Base-by-base conservation (phyloP, 2,113 vertebrate species). In the Hyaena hyaena region DNA sequence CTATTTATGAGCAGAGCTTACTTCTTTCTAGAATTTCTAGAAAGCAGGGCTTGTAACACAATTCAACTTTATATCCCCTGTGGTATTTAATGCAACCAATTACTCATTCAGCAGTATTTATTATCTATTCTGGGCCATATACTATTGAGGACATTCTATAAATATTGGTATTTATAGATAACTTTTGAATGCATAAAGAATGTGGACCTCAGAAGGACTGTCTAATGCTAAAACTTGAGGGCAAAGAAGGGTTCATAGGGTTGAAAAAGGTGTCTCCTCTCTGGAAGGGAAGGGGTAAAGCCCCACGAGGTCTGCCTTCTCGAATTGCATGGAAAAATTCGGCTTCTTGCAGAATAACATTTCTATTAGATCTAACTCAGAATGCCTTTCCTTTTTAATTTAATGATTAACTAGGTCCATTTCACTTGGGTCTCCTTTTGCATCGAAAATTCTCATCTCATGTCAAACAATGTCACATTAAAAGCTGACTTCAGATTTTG, bases 401-500 rank as follows among this genome's bases (percentile, higher is more conserved):
- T 89, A 91, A 82, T 84, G 80, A 87, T 96, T 79, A 73, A 89
- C 82, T 68, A 65, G 33, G 35, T 81, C 63, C 95, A 50, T 80
- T 87, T 82, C 71, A n/a, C 63, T 33, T 93, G 17, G n/a, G 16
- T 82, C 71, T 92, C 74, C 17, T 79, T 69, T 74, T 69, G 19
- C 21, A 39, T 79, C 86, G 81, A 10, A 93, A 97, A 93, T 95
- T 85, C 43, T 93, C 35, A 16, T 39, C 43, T 93, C 35, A 16
- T n/a, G 28, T 83, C 83, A 71, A 93, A 68, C 69, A 74, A 39
- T 58, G 69, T 77, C 89, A 43, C 5, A 5, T 88, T 82, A 88
- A 50, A 96, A 88, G 55, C 24, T 21, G 33, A 96, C 88, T 97
- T 91, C 71, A 23, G 66, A 50, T 88, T 87, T 68, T 88, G 35